Evolutionary conservation across 2,888 invertebrate genomes (phyloP).

Genomic region (Girardia tigrina): DNA sequence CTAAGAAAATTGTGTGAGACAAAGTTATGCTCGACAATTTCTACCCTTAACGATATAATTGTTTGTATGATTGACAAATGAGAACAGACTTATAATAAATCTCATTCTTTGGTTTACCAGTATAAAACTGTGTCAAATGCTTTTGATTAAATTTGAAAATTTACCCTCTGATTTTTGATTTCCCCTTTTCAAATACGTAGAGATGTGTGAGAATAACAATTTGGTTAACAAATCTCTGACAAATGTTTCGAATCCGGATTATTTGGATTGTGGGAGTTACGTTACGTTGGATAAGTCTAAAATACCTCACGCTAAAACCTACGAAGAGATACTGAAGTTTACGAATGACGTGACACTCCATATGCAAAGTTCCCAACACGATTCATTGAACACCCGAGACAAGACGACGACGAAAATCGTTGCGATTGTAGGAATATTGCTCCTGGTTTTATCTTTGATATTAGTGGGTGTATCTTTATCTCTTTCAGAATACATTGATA

Average conservation of each 20-base stretch:
- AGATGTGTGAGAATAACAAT: background rate
- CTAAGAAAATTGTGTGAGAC: background rate
- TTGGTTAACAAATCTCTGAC: background rate
- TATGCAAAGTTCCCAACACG: background rate
- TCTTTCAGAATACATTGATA: slow-evolving; percentile 1
- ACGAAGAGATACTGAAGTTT: background rate
- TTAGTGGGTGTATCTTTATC: background rate
- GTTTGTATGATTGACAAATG: background rate
- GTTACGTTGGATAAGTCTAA: background rate
- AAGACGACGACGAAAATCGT: background rate
- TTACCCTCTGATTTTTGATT: background rate
- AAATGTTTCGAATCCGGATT: background rate
- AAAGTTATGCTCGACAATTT: slow-evolving; percentile 14
- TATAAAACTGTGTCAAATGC: background rate
- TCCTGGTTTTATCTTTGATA: background rate
- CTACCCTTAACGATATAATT: background rate
- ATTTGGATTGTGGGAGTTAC: background rate
- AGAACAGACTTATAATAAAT: slow-evolving; percentile 2
- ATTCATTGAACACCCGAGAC: background rate
- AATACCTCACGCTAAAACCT: slow-evolving; percentile 1
- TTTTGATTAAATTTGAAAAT: background rate
- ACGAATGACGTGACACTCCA: slow-evolving; percentile 11
- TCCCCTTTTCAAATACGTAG: background rate
- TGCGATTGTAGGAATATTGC: background rate
- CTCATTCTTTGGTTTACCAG: background rate